Base-by-base conservation (phyloP, 2,888 invertebrate species). In the Trichacis sp. region DNA sequence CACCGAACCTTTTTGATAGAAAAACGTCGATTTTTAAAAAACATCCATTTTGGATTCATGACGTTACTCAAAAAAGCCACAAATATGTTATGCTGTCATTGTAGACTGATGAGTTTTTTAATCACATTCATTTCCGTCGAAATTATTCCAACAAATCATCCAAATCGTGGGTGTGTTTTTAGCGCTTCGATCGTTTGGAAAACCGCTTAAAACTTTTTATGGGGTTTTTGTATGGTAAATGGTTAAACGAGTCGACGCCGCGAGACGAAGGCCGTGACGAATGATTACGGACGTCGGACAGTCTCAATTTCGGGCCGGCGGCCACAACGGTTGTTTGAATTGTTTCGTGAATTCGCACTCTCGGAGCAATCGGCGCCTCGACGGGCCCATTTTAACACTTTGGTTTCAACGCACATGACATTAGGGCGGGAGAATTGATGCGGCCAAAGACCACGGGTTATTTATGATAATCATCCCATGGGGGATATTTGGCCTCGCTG, bases 351-450 rank as follows among this genome's bases (percentile, higher is more conserved):
- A 17, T 52, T 52, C 43, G 29, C 52, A 17, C 47, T 62, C 50
- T 53, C 48, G 53, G 49, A 57, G 54, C 43, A 40, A 56, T 45
- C 59, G 52, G 51, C 54, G 54, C 49, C 58, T 19, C 53, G 15
- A 12, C 42, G 42, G 17, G 42, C 6, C 42, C 17, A 42, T 42
- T 33, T 33, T 33, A 33, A 33, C 33, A 33, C 33, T 33, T n/a
- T n/a, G 2, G 33, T 2, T 6, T 6, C n/a, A n/a, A 68, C 77
- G 78, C 77, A 75, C 77, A 24, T 8, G 24, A 24, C 69, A 75
- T 77, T 76, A 77, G 73, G 69, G 73, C 52, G 47, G 68, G 71
- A 72, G 77, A 71, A 62, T 64, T 43, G 72, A 74, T 76, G 76
- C 68, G 72, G 64, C 61, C 70, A 33, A 33, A 38, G 47, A 40